Percentiles rank a stretch among this genome's conserved stretches.
Evolutionary conservation across 2,888 invertebrate species (phyloP).

Genomic region (Drosophila paracracens): DNA sequence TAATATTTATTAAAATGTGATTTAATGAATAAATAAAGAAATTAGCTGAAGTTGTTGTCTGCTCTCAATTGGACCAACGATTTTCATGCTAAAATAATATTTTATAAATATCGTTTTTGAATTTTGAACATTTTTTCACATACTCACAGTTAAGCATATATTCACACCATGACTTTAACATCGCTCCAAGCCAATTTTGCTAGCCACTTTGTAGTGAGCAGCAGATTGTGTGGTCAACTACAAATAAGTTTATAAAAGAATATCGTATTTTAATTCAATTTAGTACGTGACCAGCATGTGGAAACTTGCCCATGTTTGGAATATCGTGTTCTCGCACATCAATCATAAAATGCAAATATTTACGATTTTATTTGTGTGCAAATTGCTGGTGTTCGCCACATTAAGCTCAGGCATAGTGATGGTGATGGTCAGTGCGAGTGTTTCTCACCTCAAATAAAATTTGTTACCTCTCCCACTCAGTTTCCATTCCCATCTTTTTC

Average conservation of each 20-base stretch:
- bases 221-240: conserved; percentile 2
- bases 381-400: conserved; percentile 55
- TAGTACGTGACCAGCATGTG: conserved; percentile 59
- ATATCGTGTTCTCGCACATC: conserved; percentile 64
- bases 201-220: conserved; percentile 15
- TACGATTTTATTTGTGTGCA: conserved; percentile 71
- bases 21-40: neutral
- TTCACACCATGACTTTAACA: neutral
- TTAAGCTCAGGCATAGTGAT: conserved; percentile 30
- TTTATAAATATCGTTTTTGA: too few relatives aligned
- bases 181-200: neutral
- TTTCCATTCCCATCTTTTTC: conserved; percentile 39
- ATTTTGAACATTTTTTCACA: neutral
- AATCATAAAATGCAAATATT: conserved; percentile 83
- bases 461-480: conserved; percentile 4
- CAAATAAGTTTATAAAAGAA: conserved; percentile 22
- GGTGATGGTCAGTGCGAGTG: conserved; percentile 3
- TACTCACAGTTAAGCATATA: neutral
- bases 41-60: neutral
- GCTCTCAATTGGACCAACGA: neutral
- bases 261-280: conserved; percentile 28
- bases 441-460: neutral
- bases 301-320: conserved; percentile 41
- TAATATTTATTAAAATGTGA: neutral
- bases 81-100: neutral